Evolutionary conservation across 2,113 vertebrate genomes (phyloP).

Genomic region (Willisornis vidua): DNA sequence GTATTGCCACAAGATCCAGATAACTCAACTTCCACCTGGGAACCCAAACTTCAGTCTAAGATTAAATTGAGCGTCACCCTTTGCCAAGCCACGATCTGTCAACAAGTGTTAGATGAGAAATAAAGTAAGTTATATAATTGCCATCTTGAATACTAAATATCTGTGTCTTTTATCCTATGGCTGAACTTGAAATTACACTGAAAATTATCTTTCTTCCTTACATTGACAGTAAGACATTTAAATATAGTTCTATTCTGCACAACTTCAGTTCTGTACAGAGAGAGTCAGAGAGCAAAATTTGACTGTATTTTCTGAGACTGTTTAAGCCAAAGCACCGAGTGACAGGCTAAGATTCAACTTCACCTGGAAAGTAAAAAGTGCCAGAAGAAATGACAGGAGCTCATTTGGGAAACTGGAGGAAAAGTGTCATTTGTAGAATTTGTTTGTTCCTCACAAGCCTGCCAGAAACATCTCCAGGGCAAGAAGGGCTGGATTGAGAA

Average conservation of each 20-base stretch:
- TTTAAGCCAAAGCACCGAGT: neutral
- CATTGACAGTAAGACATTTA: neutral
- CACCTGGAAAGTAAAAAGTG: neutral
- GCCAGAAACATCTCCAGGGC: neutral
- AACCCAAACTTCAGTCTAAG: conserved; percentile 28
- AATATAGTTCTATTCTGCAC: neutral
- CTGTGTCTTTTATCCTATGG: neutral
- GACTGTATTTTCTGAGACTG: neutral
- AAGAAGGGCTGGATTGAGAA: neutral
- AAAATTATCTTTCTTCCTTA: neutral
- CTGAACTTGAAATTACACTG: neutral
- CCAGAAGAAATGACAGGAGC: neutral
- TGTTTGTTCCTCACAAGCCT: neutral
- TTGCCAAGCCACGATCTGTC: conserved; percentile 54
- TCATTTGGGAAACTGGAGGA: neutral
- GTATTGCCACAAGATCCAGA: conserved; percentile 53
- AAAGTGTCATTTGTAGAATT: neutral
- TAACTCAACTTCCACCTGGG: conserved; percentile 49
- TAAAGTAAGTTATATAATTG: neutral
- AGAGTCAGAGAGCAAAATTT: neutral
- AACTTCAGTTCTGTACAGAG: neutral
- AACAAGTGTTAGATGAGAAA: conserved; percentile 33
- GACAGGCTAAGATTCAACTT: neutral
- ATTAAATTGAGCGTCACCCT: conserved; percentile 54
- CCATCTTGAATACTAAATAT: neutral